These are phyloP conservation scores for Babyrousa celebensis DNA, from an alignment of 2,797 vertebrate species.

Conservation along the genomic window DNA sequence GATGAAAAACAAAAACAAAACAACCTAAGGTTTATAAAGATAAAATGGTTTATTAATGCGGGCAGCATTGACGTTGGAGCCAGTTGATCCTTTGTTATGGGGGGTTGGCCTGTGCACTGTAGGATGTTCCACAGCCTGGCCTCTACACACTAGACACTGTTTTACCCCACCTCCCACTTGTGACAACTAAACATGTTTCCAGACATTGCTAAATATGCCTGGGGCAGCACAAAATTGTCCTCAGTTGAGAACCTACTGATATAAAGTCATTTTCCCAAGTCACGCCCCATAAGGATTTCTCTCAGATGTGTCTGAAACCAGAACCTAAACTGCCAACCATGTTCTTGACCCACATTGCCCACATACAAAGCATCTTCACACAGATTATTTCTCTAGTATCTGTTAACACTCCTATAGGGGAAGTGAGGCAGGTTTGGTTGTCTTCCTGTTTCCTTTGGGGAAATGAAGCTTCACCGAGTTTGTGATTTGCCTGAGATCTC, in stretches of 20 bases:
- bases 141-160: not conserved
- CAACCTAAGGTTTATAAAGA: not conserved
- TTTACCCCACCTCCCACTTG: not conserved
- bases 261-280: conserved; percentile 31
- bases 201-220: not conserved
- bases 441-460: conserved; percentile 37
- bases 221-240: not conserved
- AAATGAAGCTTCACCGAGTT: not conserved
- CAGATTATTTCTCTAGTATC: not conserved
- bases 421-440: not conserved
- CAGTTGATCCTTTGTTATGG: not conserved
- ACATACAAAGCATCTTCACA: not conserved
- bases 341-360: not conserved
- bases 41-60: not conserved
- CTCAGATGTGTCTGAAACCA: not conserved
- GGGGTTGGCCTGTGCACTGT: not conserved
- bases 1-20: not conserved
- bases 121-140: not conserved
- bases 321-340: not conserved
- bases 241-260: not conserved
- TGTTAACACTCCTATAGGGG: not conserved
- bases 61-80: not conserved
- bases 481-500: not conserved
- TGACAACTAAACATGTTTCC: conserved; percentile 8
- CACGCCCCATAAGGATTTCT: not conserved